phyloP scores from a whole-genome alignment of 2,113 vertebrate species.

The Chamaea fasciata region DNA sequence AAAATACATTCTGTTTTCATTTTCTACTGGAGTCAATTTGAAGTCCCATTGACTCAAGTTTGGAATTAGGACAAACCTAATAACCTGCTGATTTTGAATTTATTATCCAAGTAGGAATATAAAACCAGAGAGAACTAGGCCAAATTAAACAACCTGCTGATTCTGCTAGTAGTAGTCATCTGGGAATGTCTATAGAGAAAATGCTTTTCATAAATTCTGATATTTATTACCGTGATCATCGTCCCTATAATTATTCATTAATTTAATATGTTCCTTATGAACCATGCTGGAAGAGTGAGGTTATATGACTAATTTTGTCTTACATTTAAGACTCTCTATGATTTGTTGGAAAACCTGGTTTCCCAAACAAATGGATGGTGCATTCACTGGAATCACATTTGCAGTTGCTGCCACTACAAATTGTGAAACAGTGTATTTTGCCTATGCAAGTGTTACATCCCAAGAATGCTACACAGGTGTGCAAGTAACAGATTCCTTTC shows the following conservation, averaged over 20 bases:
- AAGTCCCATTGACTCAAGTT: background rate
- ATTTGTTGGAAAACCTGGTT: background rate
- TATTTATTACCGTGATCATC: background rate
- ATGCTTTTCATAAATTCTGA: background rate
- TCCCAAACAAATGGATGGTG: fast-evolving
- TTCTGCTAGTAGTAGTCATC: background rate
- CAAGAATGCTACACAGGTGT: background rate
- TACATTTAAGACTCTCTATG: background rate
- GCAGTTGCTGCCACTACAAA: background rate
- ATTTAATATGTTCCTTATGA: background rate
- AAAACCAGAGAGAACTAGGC: slow-evolving; percentile 11
- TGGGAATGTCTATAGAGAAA: background rate
- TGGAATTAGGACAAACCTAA: slow-evolving; percentile 23
- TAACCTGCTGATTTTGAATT: slow-evolving; percentile 40
- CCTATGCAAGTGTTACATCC: background rate
- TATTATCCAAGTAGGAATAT: slow-evolving; percentile 4
- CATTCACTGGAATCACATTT: background rate
- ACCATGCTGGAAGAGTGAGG: background rate
- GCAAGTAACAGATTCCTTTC: background rate
- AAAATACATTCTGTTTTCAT: background rate
- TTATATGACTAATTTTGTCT: background rate
- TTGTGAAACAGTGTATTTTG: background rate
- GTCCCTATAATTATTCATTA: background rate
- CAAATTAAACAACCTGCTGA: slow-evolving; percentile 33
- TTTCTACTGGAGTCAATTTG: background rate